Evolutionary conservation across 2,888 invertebrate species (phyloP).

Genomic region (Bedellia somnulentella): DNA sequence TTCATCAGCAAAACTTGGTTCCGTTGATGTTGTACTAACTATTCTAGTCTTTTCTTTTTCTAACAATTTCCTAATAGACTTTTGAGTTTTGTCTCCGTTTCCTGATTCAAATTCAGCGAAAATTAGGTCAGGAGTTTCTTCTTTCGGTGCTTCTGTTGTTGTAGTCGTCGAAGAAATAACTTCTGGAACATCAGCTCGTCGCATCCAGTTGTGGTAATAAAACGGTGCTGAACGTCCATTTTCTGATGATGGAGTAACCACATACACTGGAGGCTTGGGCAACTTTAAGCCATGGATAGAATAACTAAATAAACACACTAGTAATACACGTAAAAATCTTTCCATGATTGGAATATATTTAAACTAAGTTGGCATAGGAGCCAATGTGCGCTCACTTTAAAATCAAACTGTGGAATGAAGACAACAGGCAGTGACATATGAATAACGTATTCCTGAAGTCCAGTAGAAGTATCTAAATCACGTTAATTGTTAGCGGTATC

Average conservation of each 20-base stretch:
- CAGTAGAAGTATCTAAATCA: conserved; percentile 27
- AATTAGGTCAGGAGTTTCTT: conserved; percentile 42
- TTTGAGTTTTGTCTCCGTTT: conserved; percentile 22
- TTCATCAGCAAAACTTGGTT: too few species aligned
- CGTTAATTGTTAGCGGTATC: conserved; percentile 56
- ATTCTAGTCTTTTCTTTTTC: too few species aligned
- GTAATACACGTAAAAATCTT: background rate
- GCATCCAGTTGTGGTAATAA: conserved; percentile 47
- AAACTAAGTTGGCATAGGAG: conserved; percentile 17
- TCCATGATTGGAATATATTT: conserved; percentile 5
- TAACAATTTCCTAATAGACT: conserved; percentile 39
- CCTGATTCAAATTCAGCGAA: conserved; percentile 49
- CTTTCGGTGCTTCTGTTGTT: conserved; percentile 18
- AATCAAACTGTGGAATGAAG: conserved; percentile 33
- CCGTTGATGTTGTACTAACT: too few species aligned
- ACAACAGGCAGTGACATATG: conserved; percentile 8
- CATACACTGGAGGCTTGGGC: conserved; percentile 40
- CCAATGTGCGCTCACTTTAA: conserved; percentile 24
- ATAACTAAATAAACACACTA: conserved; percentile 4
- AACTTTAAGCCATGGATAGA: conserved; percentile 21
- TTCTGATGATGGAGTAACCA: conserved; percentile 39
- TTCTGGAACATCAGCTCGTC: conserved; percentile 32
- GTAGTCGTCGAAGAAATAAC: conserved; percentile 20
- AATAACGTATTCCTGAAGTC: conserved; percentile 3
- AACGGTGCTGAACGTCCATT: conserved; percentile 37